A percentile compares a stretch with the other conserved stretches of the same genome.
Evolutionary conservation across 2,888 invertebrate genomes (phyloP).

Genomic region (Polia nebulosa): DNA sequence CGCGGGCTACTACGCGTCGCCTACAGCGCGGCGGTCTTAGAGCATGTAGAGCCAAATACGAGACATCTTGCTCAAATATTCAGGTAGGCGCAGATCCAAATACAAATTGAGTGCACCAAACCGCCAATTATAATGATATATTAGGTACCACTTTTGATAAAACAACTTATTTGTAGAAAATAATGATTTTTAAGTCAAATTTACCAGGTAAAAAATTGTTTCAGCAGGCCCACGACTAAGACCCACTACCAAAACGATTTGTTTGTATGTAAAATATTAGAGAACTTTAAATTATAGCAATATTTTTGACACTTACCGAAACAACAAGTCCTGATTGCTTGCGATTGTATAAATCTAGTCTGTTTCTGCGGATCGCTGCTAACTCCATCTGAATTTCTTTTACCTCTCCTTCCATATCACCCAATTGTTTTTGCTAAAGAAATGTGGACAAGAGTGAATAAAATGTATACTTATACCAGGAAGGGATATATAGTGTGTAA

Average conservation of each 20-base stretch:
- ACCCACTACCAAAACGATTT: not conserved
- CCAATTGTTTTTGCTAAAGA: conserved; percentile 83
- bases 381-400: conserved; percentile 85
- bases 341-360: conserved; percentile 70
- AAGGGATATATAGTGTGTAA: not conserved
- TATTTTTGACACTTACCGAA: conserved; percentile 17
- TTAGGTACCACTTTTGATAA: not conserved
- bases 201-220: not conserved
- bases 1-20: not conserved
- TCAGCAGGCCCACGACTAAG: not conserved
- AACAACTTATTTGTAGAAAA: not conserved
- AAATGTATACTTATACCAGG: not conserved
- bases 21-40: not conserved
- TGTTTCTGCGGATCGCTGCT: conserved; percentile 78
- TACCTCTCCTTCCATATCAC: conserved; percentile 85
- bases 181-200: not conserved
- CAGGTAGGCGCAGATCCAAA: not conserved
- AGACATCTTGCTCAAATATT: not conserved
- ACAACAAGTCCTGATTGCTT: conserved; percentile 34
- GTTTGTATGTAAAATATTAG: not conserved
- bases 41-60: not conserved
- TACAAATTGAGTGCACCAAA: not conserved
- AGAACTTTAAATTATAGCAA: not conserved
- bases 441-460: not conserved
- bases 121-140: not conserved